Evolutionary conservation across 2,797 vertebrate genomes (phyloP).

Genomic region (Hozukius guyotensis): DNA sequence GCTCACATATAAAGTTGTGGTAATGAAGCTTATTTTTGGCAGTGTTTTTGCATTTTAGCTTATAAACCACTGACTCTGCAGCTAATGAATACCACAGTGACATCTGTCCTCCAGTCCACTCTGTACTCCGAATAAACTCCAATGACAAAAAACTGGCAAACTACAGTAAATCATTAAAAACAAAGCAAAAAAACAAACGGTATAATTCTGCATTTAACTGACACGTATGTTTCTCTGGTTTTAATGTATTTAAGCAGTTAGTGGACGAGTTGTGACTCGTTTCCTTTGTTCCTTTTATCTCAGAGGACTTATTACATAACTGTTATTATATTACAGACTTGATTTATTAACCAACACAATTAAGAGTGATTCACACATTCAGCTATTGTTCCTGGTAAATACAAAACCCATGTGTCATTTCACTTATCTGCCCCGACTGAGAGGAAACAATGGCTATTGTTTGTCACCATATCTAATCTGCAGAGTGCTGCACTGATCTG

Average conservation of each 20-base stretch:
- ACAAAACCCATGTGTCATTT: constrained; percentile 46
- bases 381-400: constrained; percentile 47
- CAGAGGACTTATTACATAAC: neutral
- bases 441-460: constrained; percentile 60
- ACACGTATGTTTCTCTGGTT: neutral
- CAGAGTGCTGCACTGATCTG: neutral
- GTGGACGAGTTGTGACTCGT: neutral
- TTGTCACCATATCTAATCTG: constrained; percentile 20
- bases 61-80: constrained; percentile 38
- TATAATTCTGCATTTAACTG: neutral
- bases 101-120: constrained; percentile 37
- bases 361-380: constrained; percentile 46
- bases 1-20: constrained; percentile 37
- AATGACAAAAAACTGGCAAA: neutral
- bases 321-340: constrained; percentile 19
- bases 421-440: constrained; percentile 36
- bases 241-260: neutral
- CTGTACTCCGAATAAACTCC: neutral
- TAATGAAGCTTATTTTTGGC: constrained; percentile 58
- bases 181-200: neutral
- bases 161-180: constrained; percentile 6
- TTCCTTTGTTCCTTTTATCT: constrained; percentile 17
- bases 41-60: constrained; percentile 31
- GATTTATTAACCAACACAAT: constrained; percentile 22
- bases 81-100: constrained; percentile 57